Base-by-base conservation (phyloP, 2,888 invertebrate genomes). In the Xestia ashworthii region DNA sequence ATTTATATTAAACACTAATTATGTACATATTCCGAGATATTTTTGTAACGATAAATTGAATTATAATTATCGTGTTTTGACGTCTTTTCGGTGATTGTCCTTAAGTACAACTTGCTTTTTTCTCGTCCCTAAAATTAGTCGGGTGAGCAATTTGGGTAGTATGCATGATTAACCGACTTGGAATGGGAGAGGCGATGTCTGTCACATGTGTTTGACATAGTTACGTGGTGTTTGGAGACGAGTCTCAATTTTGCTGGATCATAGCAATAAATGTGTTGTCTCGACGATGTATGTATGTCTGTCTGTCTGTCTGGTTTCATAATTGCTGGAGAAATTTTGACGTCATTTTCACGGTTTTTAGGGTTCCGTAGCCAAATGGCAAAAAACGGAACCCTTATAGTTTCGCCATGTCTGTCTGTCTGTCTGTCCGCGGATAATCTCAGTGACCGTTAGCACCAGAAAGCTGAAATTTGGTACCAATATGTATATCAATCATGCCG, bases 1-100 rank as follows among this genome's bases (percentile, higher is more conserved):
- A 92, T 93, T 93, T 93, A 94, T 93, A 94, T 89, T 94, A 93
- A 92, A 92, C 92, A 93, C 93, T 95, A 94, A 95, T 95, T 94
- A 94, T 93, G 93, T 93, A 89, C 88, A 91, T 90, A 89, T 92
- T 91, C 91, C 90, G 84, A 89, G 92, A 91, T 92, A 93, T 92
- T 92, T 89, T 89, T 80, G 92, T 89, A 82, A 90, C 88, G 84
- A 91, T 90, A 90, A 91, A 89, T 90, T 86, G 86, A 83, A 88
- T 84, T 77, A 79, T 85, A 88, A 90, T 89, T 80, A 85, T 80
- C 80, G 50, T 89, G 87, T 88, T 89, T 85, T 89, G 88, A 88
- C 85, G 60, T 78, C 5, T 60, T 50, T 55, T 65, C n/a, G 22
- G 12, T 22, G 71, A 76, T 83, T 86, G 78, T 84, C 76, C 80